Conservation (phyloP, 2,113 vertebrate species). For the Rhipidura dahli region DNA sequence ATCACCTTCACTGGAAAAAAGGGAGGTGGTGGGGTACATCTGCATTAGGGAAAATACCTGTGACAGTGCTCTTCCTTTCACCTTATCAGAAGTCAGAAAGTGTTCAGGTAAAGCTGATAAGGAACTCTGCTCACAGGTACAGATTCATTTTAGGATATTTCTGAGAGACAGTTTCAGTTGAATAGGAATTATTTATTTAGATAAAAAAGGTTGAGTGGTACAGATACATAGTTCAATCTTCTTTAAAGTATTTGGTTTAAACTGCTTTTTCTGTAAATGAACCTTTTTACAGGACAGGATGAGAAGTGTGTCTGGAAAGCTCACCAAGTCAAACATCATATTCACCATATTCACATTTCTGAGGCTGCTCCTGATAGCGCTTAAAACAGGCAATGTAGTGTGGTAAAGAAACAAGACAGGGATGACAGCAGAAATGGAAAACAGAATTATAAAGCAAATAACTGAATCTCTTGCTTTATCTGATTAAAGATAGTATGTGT, state of each 20-base stretch:
- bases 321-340: neutral
- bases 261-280: neutral
- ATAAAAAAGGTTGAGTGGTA: neutral
- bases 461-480: neutral
- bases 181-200: neutral
- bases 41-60: neutral
- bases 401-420: neutral
- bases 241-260: neutral
- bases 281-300: neutral
- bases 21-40: neutral
- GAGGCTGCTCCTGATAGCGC: neutral
- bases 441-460: neutral
- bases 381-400: neutral
- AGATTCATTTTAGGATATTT: neutral
- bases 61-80: neutral
- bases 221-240: neutral
- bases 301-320: neutral
- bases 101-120: neutral
- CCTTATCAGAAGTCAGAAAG: neutral
- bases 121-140: neutral
- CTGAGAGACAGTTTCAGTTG: neutral
- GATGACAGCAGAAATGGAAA: neutral
- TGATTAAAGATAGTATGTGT: neutral
- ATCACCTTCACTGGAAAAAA: neutral
- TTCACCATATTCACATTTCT: neutral